phyloP scores from a whole-genome alignment of 2,797 vertebrate genomes.

The Momotus momota region DNA sequence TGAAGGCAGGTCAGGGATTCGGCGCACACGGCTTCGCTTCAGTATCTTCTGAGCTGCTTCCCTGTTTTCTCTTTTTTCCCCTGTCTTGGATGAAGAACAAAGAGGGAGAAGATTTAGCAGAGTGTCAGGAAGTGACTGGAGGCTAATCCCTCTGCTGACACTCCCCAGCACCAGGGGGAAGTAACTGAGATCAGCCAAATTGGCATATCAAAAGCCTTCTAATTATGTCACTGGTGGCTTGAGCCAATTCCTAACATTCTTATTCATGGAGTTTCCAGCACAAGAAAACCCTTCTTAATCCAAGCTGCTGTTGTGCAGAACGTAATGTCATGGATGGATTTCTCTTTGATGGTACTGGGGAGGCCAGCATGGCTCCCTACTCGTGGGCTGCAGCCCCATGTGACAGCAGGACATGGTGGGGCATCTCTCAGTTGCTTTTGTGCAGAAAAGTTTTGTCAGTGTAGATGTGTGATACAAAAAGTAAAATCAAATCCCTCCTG shows the following conservation, averaged over 20 bases:
- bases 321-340: slow-evolving; percentile 6
- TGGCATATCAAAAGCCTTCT: slow-evolving; percentile 78
- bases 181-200: slow-evolving; percentile 73
- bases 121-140: slow-evolving; percentile 77
- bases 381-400: neutral
- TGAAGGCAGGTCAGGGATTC: slow-evolving; percentile 62
- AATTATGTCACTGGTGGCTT: slow-evolving; percentile 73
- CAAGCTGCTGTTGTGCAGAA: slow-evolving; percentile 21
- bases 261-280: slow-evolving; percentile 67
- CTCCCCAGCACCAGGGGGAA: slow-evolving; percentile 72
- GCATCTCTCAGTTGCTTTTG: neutral
- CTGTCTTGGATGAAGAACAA: slow-evolving; percentile 75
- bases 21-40: neutral
- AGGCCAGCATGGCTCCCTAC: neutral
- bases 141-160: slow-evolving; percentile 76
- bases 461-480: rapidly evolving
- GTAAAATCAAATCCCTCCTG: neutral
- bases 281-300: slow-evolving; percentile 66
- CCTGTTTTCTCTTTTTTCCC: slow-evolving; percentile 64
- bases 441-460: neutral
- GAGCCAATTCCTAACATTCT: slow-evolving; percentile 72
- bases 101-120: slow-evolving; percentile 69
- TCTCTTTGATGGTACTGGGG: slow-evolving; percentile 15
- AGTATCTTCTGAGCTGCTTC: slow-evolving; percentile 51
- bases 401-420: rapidly evolving